phyloP scores from a whole-genome alignment of 2,797 vertebrate species.

The Eulemur mongoz region DNA sequence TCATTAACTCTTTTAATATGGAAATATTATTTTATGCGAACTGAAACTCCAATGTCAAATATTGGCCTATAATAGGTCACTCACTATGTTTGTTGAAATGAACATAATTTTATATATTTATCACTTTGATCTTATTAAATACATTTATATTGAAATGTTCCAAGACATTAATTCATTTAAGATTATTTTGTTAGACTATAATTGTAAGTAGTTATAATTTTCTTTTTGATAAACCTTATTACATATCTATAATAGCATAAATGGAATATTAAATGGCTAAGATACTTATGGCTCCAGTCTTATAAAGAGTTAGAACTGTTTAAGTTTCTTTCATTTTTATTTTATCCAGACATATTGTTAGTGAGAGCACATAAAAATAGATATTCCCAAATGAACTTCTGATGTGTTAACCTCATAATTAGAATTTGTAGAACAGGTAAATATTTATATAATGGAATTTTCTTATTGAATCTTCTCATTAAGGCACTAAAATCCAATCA shows the following conservation, averaged over 20 bases:
- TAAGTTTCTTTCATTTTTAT: neutral
- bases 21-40: neutral
- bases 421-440: neutral
- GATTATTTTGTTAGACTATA: neutral
- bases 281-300: neutral
- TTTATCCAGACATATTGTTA: neutral
- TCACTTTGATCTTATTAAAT: neutral
- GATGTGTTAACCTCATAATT: neutral
- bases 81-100: neutral
- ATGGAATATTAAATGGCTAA: neutral
- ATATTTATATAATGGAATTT: neutral
- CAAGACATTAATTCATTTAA: neutral
- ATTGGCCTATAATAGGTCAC: neutral
- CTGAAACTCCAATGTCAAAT: neutral
- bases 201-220: neutral
- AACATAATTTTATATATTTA: neutral
- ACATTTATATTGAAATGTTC: neutral
- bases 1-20: neutral
- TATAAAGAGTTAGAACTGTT: neutral
- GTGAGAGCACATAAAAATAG: neutral
- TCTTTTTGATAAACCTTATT: neutral
- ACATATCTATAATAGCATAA: neutral
- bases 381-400: neutral
- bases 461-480: neutral
- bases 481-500: neutral